Conservation (phyloP, 2,113 vertebrate species). For the Anser brachyrhynchus region DNA sequence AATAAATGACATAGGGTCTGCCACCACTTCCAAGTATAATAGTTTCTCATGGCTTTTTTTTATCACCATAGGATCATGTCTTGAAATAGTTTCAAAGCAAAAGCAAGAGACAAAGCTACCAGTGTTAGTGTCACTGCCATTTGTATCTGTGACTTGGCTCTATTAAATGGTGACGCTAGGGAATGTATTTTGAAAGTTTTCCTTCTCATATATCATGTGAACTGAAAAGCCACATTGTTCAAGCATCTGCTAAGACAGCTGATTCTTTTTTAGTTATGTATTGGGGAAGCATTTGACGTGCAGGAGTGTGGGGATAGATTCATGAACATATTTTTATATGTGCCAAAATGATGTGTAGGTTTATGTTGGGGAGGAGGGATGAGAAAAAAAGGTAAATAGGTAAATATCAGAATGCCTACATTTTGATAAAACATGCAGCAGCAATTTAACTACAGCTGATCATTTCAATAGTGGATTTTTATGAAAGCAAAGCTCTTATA, state of each 20-base stretch:
- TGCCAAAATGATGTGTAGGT: background rate
- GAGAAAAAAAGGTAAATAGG: background rate
- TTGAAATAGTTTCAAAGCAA: background rate
- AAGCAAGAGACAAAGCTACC: background rate
- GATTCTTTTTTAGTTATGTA: background rate
- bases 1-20: background rate
- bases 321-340: background rate
- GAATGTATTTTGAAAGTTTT: background rate
- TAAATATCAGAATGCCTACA: background rate
- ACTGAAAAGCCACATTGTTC: background rate
- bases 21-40: background rate
- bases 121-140: background rate
- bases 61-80: accelerated
- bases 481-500: background rate
- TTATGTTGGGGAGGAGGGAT: background rate
- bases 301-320: background rate
- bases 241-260: background rate
- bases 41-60: background rate
- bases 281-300: background rate
- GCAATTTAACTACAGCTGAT: background rate
- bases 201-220: background rate
- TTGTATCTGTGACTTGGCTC: background rate
- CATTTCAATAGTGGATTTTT: background rate
- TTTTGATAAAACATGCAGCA: background rate
- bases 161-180: background rate